These are phyloP conservation scores for Ethmia dodecea DNA, from an alignment of 2,888 invertebrate genomes.

Conservation along the genomic window DNA sequence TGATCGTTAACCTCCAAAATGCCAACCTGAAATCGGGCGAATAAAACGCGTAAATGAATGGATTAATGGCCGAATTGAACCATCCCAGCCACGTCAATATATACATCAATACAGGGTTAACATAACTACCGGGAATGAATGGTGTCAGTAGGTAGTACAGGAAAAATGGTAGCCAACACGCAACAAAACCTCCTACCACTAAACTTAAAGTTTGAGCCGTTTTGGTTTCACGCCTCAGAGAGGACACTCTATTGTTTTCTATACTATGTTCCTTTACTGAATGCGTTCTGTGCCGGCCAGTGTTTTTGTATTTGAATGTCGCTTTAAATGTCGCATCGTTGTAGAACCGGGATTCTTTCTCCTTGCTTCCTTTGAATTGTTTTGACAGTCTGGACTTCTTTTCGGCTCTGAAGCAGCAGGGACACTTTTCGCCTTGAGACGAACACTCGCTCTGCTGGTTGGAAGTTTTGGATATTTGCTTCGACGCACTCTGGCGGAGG, in stretches of 20 bases:
- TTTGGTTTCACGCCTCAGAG: slow-evolving; percentile 88
- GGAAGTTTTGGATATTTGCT: slow-evolving; percentile 51
- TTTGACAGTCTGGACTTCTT: slow-evolving; percentile 48
- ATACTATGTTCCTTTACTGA: slow-evolving; percentile 70
- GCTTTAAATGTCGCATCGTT: slow-evolving; percentile 65
- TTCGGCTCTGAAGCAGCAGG: slow-evolving; percentile 59
- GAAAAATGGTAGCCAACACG: slow-evolving; percentile 94
- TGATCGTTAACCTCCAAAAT: slow-evolving; percentile 89
- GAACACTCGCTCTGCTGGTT: slow-evolving; percentile 55
- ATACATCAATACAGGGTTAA: slow-evolving; percentile 81
- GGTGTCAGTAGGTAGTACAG: slow-evolving; percentile 88
- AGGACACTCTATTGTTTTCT: slow-evolving; percentile 81
- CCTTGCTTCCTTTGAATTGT: slow-evolving; percentile 35
- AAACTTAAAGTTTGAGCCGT: slow-evolving; percentile 92
- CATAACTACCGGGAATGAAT: slow-evolving; percentile 81
- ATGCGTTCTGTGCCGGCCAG: slow-evolving; percentile 63
- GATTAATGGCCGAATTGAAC: slow-evolving; percentile 94
- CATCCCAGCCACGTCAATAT: slow-evolving; percentile 92
- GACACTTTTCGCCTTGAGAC: slow-evolving; percentile 59
- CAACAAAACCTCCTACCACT: slow-evolving; percentile 92
- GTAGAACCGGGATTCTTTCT: slow-evolving; percentile 53
- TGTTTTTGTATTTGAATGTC: slow-evolving; percentile 60
- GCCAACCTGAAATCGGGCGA: slow-evolving; percentile 92
- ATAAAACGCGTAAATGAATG: slow-evolving; percentile 94
- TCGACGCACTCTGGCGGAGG: slow-evolving; percentile 54